Percentiles rank a stretch among this genome's conserved stretches.
phyloP scores from a whole-genome alignment of 1,140 invertebrate species.

The Drosophila ironensis region DNA sequence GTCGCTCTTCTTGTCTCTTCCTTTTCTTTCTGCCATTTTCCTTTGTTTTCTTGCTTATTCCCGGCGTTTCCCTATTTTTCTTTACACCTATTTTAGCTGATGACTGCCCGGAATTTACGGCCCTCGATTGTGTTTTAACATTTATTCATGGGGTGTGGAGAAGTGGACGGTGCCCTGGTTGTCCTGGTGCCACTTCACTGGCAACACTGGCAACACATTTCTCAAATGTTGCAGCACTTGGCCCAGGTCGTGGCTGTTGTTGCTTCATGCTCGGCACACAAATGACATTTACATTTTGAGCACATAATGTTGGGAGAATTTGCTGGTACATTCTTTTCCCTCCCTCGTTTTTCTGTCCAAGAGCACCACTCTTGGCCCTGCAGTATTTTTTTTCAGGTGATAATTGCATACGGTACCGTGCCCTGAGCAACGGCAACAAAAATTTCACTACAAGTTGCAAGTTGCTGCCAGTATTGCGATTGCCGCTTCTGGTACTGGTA shows the following conservation, averaged over 20 bases:
- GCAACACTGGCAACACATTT: constrained; percentile 55
- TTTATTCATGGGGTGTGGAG: constrained; percentile 62
- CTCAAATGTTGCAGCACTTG: constrained; percentile 75
- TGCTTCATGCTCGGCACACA: constrained; percentile 44
- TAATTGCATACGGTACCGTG: constrained; percentile 67
- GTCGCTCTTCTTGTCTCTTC: constrained; percentile 7
- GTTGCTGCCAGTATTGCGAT: constrained; percentile 10
- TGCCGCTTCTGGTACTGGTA: background rate
- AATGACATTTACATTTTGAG: constrained; percentile 76
- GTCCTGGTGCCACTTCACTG: constrained; percentile 50
- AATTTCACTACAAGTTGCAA: constrained; percentile 59
- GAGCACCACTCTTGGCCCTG: constrained; percentile 29
- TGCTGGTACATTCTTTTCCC: constrained; percentile 4
- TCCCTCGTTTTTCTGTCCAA: constrained; percentile 14
- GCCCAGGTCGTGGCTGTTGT: constrained; percentile 21
- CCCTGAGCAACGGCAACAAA: constrained; percentile 40
- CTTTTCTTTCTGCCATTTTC: background rate
- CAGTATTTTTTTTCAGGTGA: constrained; percentile 50
- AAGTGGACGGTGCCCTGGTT: constrained; percentile 3
- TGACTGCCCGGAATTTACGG: constrained; percentile 70
- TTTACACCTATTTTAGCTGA: constrained; percentile 60
- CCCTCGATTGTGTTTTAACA: constrained; percentile 70
- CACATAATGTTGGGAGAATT: constrained; percentile 56
- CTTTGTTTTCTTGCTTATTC: background rate
- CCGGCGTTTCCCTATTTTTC: background rate